Evolutionary conservation across 2,113 vertebrate genomes (phyloP), one percentile per base, ranked within the genome.

Genomic region (Phalacrocorax carbo): DNA sequence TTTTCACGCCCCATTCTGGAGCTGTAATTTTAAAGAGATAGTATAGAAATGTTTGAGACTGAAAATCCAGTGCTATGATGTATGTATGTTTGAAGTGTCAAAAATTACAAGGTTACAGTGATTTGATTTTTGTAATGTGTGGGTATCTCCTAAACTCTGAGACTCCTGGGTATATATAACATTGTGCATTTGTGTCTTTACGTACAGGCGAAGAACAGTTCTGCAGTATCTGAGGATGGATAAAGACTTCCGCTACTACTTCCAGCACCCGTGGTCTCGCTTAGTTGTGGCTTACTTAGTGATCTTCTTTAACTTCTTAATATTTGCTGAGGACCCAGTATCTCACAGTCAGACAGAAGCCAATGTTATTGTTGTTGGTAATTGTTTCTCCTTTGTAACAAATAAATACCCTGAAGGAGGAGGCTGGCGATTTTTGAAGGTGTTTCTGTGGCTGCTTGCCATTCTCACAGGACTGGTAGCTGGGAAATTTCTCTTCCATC

Each of bases 341-440:
- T 99, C 99, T 57, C 99, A 99, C 97, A 99, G 99, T 88, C 99
- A 99, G 97, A 99, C 99, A 2, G 99, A 99, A 97, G 99, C 99
- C 64, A 99, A 99, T 90, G 99, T 99, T 94, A 99, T 99, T 61
- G 99, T 99, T 84, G 99, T 99, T 96, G 99, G 99, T 62, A 99
- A 99, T 98, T 99, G 99, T 96, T 99, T 99, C 98, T 99, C 99
- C 27, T 99, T 99, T 97, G 98, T 99, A 68, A 98, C 99, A 85
- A 99, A 99, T 97, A 99, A 99, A 97, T 99, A 99, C 90, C 99
- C 99, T 1, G 98, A 98, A 96, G 98, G 98, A 84, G 98, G 98
- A 80, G 99, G 98, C 86, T 99, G 99, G 99, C 99, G 98, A 94
- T 96, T 98, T 92, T 95, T 99, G 91, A 99, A 99, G 97, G 99